Base-by-base conservation (phyloP, 2,888 invertebrate genomes). In the Watsonalla binaria region DNA sequence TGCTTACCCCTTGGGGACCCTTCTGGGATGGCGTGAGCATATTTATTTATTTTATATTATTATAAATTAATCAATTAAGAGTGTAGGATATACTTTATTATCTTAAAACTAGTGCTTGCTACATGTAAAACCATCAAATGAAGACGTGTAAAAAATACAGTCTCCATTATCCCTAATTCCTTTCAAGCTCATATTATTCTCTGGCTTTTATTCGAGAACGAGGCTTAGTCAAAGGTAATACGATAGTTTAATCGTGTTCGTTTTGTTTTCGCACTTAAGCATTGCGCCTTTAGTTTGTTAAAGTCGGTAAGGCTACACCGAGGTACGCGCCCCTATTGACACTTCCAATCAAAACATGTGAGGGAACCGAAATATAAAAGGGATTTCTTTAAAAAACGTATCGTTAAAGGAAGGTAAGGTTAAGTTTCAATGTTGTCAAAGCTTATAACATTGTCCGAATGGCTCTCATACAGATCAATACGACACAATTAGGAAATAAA, bases 261-360 rank as follows among this genome's bases (percentile, higher is more conserved):
- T 88, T 89, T 90, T 90, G 83, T 87, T 82, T 86, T 89, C 82
- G 84, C 88, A 88, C 90, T 89, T 84, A 84, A 79, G 80, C 68
- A 77, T 75, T 86, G 84, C 80, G 84, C 88, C 83, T 87, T 84
- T 82, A 84, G 80, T 86, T 82, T 84, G 79, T 80, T 84, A 86
- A 82, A 76, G 73, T 66, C 72, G 61, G 89, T 87, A 89, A 90
- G 79, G 72, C 75, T 76, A 90, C 73, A 85, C 86, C 71, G 72
- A 73, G 69, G 77, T 79, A 83, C 82, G 83, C 82, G 81, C 85
- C 84, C 82, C 80, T 88, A 90, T 90, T 90, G 89, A 88, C 89
- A 86, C 84, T 85, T 84, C 77, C 76, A 79, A 83, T 87, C 90
- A 90, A 85, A 90, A 90, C 86, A 89, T 77, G 74, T 74, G 74